Evolutionary conservation across 2,113 vertebrate genomes (phyloP).

Genomic region (Prionailurus viverrinus): DNA sequence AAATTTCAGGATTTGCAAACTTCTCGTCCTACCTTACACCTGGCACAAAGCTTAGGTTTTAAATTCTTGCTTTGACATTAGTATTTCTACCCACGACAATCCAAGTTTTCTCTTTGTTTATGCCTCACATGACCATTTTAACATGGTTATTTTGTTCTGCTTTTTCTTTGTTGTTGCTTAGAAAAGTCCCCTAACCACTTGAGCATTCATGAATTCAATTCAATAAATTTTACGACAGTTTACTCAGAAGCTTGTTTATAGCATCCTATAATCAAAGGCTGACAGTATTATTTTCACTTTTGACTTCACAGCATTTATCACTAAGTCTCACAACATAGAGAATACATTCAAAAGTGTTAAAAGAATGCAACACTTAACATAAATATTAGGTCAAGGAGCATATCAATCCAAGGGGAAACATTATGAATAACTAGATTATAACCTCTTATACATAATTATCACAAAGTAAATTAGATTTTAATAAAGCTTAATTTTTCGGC

Average conservation of each 20-base stretch:
- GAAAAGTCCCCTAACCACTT: not conserved
- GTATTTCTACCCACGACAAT: not conserved
- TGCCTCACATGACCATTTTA: not conserved
- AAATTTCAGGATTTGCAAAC: slow-evolving; percentile 15
- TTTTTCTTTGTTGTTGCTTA: not conserved
- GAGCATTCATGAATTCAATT: not conserved
- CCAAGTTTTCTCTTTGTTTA: not conserved
- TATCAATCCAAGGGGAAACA: not conserved
- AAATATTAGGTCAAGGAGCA: not conserved
- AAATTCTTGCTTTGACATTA: not conserved
- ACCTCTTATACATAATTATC: not conserved
- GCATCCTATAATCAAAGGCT: not conserved
- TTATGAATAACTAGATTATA: not conserved
- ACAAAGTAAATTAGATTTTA: not conserved
- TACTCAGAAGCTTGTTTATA: not conserved
- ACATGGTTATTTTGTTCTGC: not conserved
- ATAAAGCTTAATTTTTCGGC: not conserved
- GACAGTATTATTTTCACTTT: not conserved
- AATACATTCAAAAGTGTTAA: not conserved
- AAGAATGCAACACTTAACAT: not conserved
- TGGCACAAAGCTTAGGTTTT: not conserved
- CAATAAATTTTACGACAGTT: not conserved
- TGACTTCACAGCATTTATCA: not conserved
- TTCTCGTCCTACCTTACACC: not conserved
- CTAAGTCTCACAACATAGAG: not conserved